phyloP scores from a whole-genome alignment of 2,113 vertebrate species.

The Bubalus kerabau region DNA sequence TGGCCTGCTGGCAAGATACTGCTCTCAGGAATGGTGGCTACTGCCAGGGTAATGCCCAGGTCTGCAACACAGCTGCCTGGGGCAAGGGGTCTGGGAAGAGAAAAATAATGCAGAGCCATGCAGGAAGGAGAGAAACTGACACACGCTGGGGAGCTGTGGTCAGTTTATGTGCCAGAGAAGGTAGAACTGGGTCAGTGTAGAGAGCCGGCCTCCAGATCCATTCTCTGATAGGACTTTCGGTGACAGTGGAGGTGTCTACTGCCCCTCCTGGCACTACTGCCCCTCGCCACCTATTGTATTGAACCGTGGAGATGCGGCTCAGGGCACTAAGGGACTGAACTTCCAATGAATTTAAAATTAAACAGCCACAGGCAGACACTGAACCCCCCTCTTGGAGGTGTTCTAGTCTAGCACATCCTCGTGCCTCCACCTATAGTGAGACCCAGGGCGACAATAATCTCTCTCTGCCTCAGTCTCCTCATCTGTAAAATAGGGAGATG shows the following conservation, averaged over 20 bases:
- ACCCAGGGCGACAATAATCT: not conserved
- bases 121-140: accelerated
- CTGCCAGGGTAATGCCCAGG: not conserved
- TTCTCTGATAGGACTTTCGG: not conserved
- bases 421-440: not conserved
- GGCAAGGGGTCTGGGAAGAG: not conserved
- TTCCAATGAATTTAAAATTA: not conserved
- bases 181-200: not conserved
- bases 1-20: not conserved
- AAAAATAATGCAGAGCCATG: accelerated
- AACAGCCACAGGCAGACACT: no score
- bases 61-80: not conserved
- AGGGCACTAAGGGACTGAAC: not conserved
- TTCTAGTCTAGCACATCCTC: accelerated
- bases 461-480: not conserved
- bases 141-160: accelerated
- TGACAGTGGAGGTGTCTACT: not conserved
- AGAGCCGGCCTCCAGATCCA: not conserved
- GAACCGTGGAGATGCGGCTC: not conserved
- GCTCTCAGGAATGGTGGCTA: not conserved
- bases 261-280: no score
- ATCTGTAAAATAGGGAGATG: not conserved
- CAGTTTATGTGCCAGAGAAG: not conserved
- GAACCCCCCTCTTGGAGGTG: not conserved
- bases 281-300: not conserved